Evolutionary conservation across 2,113 vertebrate genomes (phyloP), one percentile per base, ranked within the genome.

Genomic region (Cryptomyrus ogoouensis): DNA sequence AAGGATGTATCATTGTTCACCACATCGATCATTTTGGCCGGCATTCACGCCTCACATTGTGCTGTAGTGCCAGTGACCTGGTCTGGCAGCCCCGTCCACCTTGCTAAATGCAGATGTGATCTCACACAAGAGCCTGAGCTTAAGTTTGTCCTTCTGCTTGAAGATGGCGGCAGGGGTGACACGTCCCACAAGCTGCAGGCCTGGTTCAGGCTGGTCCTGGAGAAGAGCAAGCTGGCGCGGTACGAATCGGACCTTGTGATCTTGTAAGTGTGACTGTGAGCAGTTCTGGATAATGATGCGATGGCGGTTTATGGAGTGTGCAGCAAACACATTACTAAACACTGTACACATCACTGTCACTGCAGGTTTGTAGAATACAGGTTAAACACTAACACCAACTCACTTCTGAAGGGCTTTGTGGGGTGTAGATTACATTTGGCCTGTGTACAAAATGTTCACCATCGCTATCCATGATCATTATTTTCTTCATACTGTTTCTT

Each of bases 161-260:
- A 83, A n/a, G 93, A 91, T 2, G 93, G 93, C 0, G 15, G n/a
- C 3, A 86, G 83, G 0, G 46, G 94, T 24, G 97, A 98, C 2
- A 97, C 98, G 93, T 92, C 96, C 77, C 95, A 94, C 92, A 96
- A 97, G 92, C 96, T 97, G 44, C 98, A 98, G 90, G 96, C 96
- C 92, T 99, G 98, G 98, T 97, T 98, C 92, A 96, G 96, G 91
- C 95, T 99, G 44, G 98, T 98, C 52, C 93, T 98, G 95, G 97
- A 99, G 95, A 99, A 98, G 96, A 98, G 98, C 94, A 96, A 97
- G 93, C 93, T 99, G 94, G 96, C 93, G 42, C 96, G 96, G 90
- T 98, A 97, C 0, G 98, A 99, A 92, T 98, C 97, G 8, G 97
- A 98, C 92, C 97, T 99, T 88, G 93, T 96, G 93, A 94, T 96